These are phyloP conservation scores for Rhopilema esculentum DNA, from an alignment of 30 jellyfish, hydroid and myxozoan species.

Conservation along the genomic window DNA sequence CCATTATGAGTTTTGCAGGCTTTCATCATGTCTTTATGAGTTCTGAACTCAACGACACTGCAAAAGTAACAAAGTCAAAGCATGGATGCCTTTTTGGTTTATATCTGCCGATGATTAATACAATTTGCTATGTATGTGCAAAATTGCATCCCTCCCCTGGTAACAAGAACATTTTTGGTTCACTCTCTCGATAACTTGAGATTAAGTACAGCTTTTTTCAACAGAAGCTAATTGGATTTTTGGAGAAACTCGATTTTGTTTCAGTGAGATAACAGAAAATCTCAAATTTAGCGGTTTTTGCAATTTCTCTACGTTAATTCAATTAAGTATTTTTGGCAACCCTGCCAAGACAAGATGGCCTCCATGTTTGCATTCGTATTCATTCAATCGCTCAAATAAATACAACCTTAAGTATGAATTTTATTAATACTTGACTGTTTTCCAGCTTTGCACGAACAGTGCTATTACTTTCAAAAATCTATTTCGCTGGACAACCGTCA, in stretches of 20 bases:
- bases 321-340: neutral
- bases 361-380: neutral
- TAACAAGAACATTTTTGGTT: neutral
- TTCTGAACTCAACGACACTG: constrained; percentile 92
- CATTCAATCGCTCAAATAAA: neutral
- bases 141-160: neutral
- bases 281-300: neutral
- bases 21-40: constrained; percentile 79
- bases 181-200: neutral
- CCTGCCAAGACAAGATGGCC: neutral
- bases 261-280: neutral
- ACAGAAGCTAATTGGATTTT: neutral
- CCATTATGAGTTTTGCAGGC: constrained; percentile 86
- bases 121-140: neutral
- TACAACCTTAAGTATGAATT: neutral
- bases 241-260: neutral
- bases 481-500: neutral
- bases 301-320: neutral
- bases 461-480: neutral
- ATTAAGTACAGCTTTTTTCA: neutral
- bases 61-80: neutral
- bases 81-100: too few relatives aligned
- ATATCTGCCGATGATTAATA: neutral
- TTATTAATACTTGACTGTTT: neutral
- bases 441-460: neutral